Base-by-base conservation (phyloP, 2,797 vertebrate species). In the Macropodus opercularis region DNA sequence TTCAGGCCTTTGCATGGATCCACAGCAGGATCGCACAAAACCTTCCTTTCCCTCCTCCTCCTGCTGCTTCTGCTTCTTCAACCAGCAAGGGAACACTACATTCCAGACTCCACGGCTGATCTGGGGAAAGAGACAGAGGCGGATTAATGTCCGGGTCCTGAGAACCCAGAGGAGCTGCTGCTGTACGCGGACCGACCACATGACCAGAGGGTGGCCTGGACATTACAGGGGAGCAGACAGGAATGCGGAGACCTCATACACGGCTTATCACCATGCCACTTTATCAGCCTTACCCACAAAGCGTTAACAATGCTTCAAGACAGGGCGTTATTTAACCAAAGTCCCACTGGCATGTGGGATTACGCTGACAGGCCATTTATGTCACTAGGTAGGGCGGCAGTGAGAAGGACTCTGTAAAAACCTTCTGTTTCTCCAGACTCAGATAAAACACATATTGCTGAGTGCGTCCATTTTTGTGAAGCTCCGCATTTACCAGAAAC, bases 91-190 rank as follows among this genome's bases (percentile, higher is more conserved):
- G 67, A 85, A 72, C 52, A 77, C 79, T 48, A 76, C 90, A 91
- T 92, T 88, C 90, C 91, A 91, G 85, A 85, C 81, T 50, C 59
- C 61, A 34, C 32, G 51, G 85, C 84, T 47, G 82, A 92, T 88
- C 91, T 92, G 83, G 36, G 69, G 72, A 70, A 47, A 82, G 58
- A 85, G 49, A 79, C 56, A 87, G 48, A 78, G 58, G 48, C 57
- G 78, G 77, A 83, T 83, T 71, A 82, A 70, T 63, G 69, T 71
- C 81, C 41, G 39, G 79, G 72, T 85, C 69, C 66, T 46, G 70
- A 73, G 76, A 86, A 76, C 74, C 72, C 63, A 18, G 39, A 60
- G 39, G 38, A 69, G 63, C 46, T 46, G 50, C 47, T 49, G 72
- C 48, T 62, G 69, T 47, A 69, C 43, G 70, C 72, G 65, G 75